Evolutionary conservation across 2,888 invertebrate species (phyloP), one percentile per base, ranked within the genome.

Genomic region (Camponotus fellah): DNA sequence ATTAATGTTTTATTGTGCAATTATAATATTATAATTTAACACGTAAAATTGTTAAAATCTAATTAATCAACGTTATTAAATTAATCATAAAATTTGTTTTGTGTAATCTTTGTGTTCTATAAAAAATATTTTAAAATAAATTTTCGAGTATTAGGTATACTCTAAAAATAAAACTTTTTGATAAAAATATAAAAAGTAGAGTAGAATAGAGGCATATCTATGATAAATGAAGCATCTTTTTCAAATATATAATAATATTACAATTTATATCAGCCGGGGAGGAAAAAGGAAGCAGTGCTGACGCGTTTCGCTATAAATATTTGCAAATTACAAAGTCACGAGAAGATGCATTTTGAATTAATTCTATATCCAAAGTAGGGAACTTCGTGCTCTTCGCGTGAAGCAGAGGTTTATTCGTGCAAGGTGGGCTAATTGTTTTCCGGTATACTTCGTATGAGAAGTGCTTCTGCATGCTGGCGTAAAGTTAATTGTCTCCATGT

Each of bases 381-480:
- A n/a, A 56, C 58, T 21, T 26, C 6, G 0, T 17, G 62, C 10
- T 34, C 43, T 40, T 0, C 17, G 21, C 34, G 34, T 10, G 62
- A 66, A 82, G 43, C n/a, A 68, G 49, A 87, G 74, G 81, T 82
- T 87, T 77, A 80, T 87, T 68, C 60, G 82, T 53, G 83, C 74
- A 85, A 62, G 58, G 34, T 46, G 58, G 69, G 76, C 77, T 88
- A 89, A 89, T 88, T 89, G 83, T 88, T 88, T 85, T 83, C 17
- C 72, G 69, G 85, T 87, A 84, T 69, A 75, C 53, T 68, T 66
- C 17, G 60, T 65, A 84, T 60, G 89, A 84, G 74, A 88, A 84
- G 72, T 64, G 80, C 68, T 69, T 34, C 53, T 32, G 58, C 53
- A 12, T 37, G 46, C 32, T 37, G 60, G 71, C 32, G 12, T 46